Evolutionary conservation across 2,113 vertebrate species (phyloP).

Genomic region (Gymnocephalus cernua): DNA sequence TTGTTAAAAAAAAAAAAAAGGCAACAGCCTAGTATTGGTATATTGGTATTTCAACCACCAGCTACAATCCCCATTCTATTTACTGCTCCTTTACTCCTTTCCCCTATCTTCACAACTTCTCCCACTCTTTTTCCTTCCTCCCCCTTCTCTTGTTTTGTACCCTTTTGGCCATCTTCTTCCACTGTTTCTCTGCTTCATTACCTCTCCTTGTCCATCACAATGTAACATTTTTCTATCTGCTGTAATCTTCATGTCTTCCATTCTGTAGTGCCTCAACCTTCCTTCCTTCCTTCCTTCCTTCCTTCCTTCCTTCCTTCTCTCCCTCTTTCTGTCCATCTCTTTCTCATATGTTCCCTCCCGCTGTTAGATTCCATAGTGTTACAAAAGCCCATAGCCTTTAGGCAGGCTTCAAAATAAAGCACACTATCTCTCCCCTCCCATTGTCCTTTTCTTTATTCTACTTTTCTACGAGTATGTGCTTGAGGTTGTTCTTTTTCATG

Average conservation of each 20-base stretch:
- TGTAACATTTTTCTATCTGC: not conserved
- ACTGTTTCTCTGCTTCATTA: slow-evolving; percentile 40
- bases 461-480: not conserved
- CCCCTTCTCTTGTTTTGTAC: slow-evolving; percentile 10
- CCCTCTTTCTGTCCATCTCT: not conserved
- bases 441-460: not conserved
- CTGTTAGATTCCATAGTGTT: not conserved
- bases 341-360: not conserved
- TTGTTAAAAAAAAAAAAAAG: not conserved
- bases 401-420: slow-evolving; percentile 1
- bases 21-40: not conserved
- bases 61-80: not conserved
- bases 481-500: not conserved
- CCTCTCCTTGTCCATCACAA: slow-evolving; percentile 39
- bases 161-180: slow-evolving; percentile 23
- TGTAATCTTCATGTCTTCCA: not conserved
- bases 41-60: not conserved
- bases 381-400: not conserved
- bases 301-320: not conserved
- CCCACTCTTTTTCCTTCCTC: not conserved
- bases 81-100: slow-evolving; percentile 5
- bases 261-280: not conserved
- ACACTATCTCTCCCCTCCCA: not conserved
- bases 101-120: not conserved
- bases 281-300: not conserved